Evolutionary conservation across 1,140 invertebrate species (phyloP).

Genomic region (Meteorus sp.): DNA sequence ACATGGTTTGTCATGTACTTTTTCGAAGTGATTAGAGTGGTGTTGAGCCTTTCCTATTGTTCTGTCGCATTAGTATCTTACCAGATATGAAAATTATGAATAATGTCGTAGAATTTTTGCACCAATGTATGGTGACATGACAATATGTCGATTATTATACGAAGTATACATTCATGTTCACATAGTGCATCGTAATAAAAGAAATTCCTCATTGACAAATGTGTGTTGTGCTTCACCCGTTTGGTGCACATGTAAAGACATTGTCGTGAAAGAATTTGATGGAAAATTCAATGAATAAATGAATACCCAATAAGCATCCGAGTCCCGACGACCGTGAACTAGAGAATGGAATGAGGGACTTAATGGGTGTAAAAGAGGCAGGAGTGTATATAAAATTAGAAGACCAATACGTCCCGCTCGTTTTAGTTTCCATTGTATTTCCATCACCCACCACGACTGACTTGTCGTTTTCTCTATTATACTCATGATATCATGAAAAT

Average conservation of each 20-base stretch:
- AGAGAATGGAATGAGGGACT: too few relatives aligned
- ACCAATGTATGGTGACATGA: too few relatives aligned
- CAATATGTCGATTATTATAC: neutral
- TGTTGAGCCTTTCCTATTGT: neutral
- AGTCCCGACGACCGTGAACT: too few relatives aligned
- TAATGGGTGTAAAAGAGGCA: too few relatives aligned
- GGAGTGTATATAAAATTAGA: too few relatives aligned
- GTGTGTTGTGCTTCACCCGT: neutral
- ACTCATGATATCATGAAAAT: neutral
- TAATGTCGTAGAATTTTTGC: neutral
- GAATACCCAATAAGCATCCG: slow-evolving; percentile 24
- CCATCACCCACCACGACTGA: slow-evolving; percentile 48
- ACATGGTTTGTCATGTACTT: neutral
- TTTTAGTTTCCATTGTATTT: slow-evolving; percentile 38
- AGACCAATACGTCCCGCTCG: slow-evolving; percentile 13
- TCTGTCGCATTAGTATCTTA: too few relatives aligned
- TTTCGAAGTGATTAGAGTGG: neutral
- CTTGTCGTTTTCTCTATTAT: slow-evolving; percentile 23
- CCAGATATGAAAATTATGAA: neutral
- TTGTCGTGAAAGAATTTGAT: slow-evolving; percentile 21
- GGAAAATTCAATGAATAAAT: slow-evolving; percentile 28
- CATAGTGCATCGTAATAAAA: too few relatives aligned
- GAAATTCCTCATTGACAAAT: slow-evolving; percentile 8
- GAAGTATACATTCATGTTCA: too few relatives aligned
- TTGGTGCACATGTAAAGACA: slow-evolving; percentile 3